Conservation (phyloP, 2,113 vertebrate genomes). For the Triplophysa dalaica region DNA sequence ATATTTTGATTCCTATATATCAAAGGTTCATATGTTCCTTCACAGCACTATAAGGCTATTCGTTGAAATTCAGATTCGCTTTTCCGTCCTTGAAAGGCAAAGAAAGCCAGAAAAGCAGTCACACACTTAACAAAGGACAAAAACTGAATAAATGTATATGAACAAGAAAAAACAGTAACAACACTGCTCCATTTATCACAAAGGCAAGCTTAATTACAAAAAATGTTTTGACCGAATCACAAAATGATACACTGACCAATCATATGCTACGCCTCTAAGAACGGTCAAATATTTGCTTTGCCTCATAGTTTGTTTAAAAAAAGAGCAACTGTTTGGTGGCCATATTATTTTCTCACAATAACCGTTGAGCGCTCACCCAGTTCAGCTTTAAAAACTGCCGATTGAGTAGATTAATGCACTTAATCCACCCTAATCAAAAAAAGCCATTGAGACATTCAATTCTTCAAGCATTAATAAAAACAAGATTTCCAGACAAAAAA, state of each 20-base stretch:
- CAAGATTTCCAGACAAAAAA: no score
- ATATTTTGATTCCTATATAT: neutral
- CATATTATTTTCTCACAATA: neutral
- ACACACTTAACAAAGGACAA: no score
- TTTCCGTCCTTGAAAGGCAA: no score
- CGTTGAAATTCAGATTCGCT: no score
- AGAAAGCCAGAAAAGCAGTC: no score
- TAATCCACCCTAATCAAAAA: neutral
- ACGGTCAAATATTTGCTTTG: neutral
- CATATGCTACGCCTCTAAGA: neutral
- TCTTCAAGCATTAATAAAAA: neutral
- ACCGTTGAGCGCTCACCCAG: neutral
- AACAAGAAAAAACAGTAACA: neutral
- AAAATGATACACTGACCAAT: neutral
- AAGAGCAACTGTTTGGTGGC: neutral
- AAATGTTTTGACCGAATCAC: neutral
- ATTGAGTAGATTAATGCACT: neutral
- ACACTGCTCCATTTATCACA: no score
- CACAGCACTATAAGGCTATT: no score
- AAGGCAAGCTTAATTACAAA: neutral
- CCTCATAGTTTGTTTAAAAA: neutral
- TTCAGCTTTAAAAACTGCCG: neutral
- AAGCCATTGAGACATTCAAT: slow-evolving; percentile 12
- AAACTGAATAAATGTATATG: no score
- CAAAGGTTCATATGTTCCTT: no score